A percentile compares a stretch with the other conserved stretches of the same genome.
These are phyloP conservation scores for Antheraea assamensis DNA, from an alignment of 2,888 invertebrate species.

Conservation along the genomic window DNA sequence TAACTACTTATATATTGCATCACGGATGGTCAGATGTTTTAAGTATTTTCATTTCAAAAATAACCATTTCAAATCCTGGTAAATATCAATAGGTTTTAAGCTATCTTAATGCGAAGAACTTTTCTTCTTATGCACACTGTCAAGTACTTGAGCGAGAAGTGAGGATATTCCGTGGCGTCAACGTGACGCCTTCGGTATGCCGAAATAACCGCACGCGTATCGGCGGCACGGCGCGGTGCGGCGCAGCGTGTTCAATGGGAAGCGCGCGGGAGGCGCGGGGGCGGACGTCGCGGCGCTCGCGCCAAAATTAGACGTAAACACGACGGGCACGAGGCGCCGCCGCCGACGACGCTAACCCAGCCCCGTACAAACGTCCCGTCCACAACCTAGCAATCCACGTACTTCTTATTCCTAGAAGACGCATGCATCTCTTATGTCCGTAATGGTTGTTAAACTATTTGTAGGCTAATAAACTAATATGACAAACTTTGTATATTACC, in stretches of 20 bases:
- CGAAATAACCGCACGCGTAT: constrained; percentile 76
- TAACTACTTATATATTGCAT: background rate
- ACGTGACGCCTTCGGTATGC: constrained; percentile 62
- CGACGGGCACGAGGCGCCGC: constrained; percentile 74
- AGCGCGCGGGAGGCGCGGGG: constrained; percentile 61
- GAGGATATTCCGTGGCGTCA: constrained; percentile 57
- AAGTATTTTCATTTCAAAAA: background rate
- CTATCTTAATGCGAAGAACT: background rate
- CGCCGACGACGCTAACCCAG: constrained; percentile 45
- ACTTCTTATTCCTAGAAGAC: constrained; percentile 16
- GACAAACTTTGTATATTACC: background rate
- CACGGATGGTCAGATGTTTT: background rate
- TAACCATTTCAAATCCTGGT: background rate
- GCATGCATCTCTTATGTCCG: constrained; percentile 6
- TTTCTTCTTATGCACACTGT: constrained; percentile 9
- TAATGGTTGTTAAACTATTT: background rate
- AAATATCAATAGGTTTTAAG: background rate
- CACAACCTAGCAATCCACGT: constrained; percentile 14
- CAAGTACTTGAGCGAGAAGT: constrained; percentile 29
- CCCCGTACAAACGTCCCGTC: constrained; percentile 29
- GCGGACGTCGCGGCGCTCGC: constrained; percentile 76
- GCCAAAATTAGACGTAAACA: constrained; percentile 82
- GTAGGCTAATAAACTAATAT: background rate
- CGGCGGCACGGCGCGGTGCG: constrained; percentile 28
- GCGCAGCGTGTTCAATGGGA: constrained; percentile 69